Evolutionary conservation across 2,888 invertebrate species (phyloP), one percentile per base, ranked within the genome.

Genomic region (Heterodera filipjevi): DNA sequence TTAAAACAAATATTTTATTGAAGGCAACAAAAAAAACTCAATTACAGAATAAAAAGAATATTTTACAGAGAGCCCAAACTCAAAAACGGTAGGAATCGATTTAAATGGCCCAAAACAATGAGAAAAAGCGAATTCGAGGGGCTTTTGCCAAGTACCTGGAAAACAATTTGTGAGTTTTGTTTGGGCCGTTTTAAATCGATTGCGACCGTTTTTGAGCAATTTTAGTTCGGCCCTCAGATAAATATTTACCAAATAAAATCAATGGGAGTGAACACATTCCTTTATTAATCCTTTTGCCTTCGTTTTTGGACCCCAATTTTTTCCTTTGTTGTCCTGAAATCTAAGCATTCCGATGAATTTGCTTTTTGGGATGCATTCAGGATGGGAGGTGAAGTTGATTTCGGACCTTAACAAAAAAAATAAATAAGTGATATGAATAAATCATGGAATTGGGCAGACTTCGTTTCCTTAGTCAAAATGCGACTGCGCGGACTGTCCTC

Each of bases 251-350:
- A 32, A 39, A 35, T 10, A 5, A 64, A 77, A 16, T 35, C 71
- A 70, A 70, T 77, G 46, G 10, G 10, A 22, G 27, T 27, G 8
- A 22, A n/a, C 8, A 59, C 27, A 10, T 8, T 59, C 59, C n/a
- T 53, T 33, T 32, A 85, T 86, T 72, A 85, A 83, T 12, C 88
- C 88, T 76, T 89, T 89, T 3, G 89, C 88, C 78, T 89, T 87
- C 32, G 82, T 77, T 70, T 86, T 82, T 44, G 89, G 89, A 12
- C 89, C 89, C 86, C 87, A 87, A 78, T 89, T 89, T 77, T 87
- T 87, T n/a, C 89, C 88, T 79, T 85, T 85, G 79, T 89, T 89
- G 80, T 84, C 84, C 77, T 89, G 89, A 81, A 86, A 89, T 32
- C 89, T 82, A 35, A 89, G 83, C 71, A 88, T 74, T 70, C 85